Percentiles rank a stretch among this genome's conserved stretches.
phyloP scores from a whole-genome alignment of 2,888 invertebrate genomes.

The Callimorpha dominula region DNA sequence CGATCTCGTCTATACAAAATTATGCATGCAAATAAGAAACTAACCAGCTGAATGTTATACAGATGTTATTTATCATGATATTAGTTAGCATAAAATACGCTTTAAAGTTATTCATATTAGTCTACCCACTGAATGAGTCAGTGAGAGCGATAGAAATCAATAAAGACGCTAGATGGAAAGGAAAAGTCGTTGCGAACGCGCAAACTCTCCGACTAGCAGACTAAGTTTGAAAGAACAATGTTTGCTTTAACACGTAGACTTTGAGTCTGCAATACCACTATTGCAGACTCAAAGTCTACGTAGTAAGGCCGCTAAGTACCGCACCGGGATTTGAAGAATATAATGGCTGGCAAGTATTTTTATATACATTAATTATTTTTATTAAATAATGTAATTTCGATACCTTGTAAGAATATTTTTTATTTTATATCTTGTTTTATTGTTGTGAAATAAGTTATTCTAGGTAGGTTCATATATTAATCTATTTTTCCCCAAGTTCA shows the following conservation, averaged over 20 bases:
- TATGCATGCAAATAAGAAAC: background rate
- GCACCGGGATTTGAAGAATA: background rate
- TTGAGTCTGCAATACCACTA: slow-evolving; percentile 9
- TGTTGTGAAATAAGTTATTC: no score
- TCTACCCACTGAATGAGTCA: slow-evolving; percentile 24
- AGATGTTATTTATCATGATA: background rate
- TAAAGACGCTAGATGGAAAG: slow-evolving; percentile 27
- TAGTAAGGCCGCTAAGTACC: background rate
- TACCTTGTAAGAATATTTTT: no score
- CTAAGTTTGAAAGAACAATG: slow-evolving; percentile 33
- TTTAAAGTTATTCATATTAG: slow-evolving; percentile 21
- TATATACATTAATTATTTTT: background rate
- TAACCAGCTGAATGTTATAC: background rate
- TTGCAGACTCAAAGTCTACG: no score
- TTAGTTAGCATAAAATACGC: slow-evolving; percentile 5
- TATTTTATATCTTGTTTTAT: no score
- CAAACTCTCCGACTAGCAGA: slow-evolving; percentile 28
- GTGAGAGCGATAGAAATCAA: slow-evolving; percentile 29
- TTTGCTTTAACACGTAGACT: slow-evolving; percentile 24
- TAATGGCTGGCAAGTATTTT: background rate
- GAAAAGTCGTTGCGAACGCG: slow-evolving; percentile 35
- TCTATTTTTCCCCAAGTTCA: no score
- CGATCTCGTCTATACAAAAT: no score
- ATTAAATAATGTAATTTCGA: background rate
- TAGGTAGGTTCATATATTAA: no score